Conservation (phyloP, 2,888 invertebrate genomes). For the Ellobium chinense region DNA sequence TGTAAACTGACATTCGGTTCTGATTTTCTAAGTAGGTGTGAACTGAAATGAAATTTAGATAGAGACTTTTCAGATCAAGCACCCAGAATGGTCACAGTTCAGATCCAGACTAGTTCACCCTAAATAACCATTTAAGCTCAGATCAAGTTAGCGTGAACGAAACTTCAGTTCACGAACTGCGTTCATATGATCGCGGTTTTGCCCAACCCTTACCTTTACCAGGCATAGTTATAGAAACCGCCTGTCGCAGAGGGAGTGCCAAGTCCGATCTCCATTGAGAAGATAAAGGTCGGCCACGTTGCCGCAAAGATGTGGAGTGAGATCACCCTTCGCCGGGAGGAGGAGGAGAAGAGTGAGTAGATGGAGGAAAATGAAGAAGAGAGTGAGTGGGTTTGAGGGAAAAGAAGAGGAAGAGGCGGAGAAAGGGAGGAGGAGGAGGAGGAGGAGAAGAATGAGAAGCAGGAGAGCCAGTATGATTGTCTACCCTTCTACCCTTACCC, state of each 20-base stretch:
- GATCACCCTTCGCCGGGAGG: conserved; percentile 47
- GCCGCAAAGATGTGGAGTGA: conserved; percentile 52
- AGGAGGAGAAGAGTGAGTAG: too few relatives aligned
- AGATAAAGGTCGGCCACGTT: conserved; percentile 53
- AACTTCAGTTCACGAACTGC: too few relatives aligned
- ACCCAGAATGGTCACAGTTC: too few relatives aligned
- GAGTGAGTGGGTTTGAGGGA: neutral
- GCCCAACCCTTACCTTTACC: conserved; percentile 54
- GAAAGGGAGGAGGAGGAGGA: neutral
- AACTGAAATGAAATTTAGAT: too few relatives aligned
- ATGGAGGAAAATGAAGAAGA: neutral
- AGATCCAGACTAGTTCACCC: too few relatives aligned
- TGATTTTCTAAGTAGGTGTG: too few relatives aligned
- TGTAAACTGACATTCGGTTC: too few relatives aligned
- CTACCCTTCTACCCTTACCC: conserved; percentile 50
- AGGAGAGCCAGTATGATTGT: neutral
- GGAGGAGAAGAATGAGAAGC: neutral
- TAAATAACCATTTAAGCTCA: too few relatives aligned
- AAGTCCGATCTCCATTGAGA: conserved; percentile 55
- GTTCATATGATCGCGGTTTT: too few relatives aligned
- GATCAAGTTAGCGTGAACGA: too few relatives aligned
- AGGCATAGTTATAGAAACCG: conserved; percentile 62
- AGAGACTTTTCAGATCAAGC: too few relatives aligned
- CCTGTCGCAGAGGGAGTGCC: conserved; percentile 52
- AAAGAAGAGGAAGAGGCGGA: neutral